These are phyloP conservation scores for Heliconius aoede DNA, from an alignment of 2,888 invertebrate species.

Conservation along the genomic window DNA sequence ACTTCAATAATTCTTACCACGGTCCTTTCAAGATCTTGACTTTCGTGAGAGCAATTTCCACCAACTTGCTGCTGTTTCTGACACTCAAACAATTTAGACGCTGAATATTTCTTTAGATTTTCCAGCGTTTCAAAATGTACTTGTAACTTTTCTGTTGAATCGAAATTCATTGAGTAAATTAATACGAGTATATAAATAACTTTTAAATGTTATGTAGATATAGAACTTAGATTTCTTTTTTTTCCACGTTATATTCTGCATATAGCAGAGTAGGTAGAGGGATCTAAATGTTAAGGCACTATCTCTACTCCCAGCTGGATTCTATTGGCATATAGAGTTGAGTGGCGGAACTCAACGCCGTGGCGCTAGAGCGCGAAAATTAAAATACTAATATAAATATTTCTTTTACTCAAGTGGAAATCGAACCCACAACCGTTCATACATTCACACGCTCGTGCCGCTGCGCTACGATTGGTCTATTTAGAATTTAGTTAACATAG, in stretches of 20 bases:
- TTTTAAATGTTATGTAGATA: background rate
- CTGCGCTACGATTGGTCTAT: too few relatives aligned
- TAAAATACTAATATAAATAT: too few relatives aligned
- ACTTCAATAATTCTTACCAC: constrained; percentile 63
- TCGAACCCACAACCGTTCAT: too few relatives aligned
- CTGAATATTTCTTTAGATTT: constrained; percentile 79
- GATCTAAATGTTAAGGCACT: too few relatives aligned
- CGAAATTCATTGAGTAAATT: background rate
- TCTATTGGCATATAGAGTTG: too few relatives aligned
- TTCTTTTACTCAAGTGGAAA: too few relatives aligned
- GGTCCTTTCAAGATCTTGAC: constrained; percentile 78
- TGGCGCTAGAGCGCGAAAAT: too few relatives aligned
- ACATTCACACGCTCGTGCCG: too few relatives aligned
- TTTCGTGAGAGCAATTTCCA: constrained; percentile 80
- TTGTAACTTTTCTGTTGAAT: constrained; percentile 72
- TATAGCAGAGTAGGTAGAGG: too few relatives aligned
- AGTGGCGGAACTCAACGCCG: too few relatives aligned
- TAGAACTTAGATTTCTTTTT: background rate
- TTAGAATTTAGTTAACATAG: background rate
- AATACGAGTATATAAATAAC: background rate
- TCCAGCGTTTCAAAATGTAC: constrained; percentile 80
- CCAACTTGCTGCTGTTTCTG: constrained; percentile 80
- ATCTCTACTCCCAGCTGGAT: too few relatives aligned
- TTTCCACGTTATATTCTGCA: too few relatives aligned
- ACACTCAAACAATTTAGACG: constrained; percentile 78